Base-by-base conservation (phyloP, 2,888 invertebrate species). In the Drosophila peninsularis region DNA sequence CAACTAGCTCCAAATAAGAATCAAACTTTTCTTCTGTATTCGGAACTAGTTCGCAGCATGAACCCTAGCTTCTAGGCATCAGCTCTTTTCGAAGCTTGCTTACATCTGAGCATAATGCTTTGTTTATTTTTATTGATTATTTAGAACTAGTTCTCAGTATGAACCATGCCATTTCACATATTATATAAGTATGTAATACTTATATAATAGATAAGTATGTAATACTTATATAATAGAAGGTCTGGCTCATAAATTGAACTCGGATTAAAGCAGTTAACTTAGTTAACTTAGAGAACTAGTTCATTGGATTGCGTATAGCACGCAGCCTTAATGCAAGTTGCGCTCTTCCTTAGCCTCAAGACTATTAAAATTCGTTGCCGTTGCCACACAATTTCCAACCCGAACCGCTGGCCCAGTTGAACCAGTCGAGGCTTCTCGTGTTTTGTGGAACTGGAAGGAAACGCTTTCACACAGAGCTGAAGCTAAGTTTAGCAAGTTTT, bases 401-500 rank as follows among this genome's bases (percentile, higher is more conserved):
- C 47, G 47, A 47, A 32, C 32, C 17, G 13, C 4, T 47, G 32
- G 47, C 47, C 47, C 47, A 47, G 47, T 47, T 32, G 47, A 32
- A 47, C 47, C 47, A 47, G 47, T 47, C 17, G 30, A 47, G 30
- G 30, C 7, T 47, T 19, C 30, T 47, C 17, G 19, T 32, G 27
- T 5, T 47, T 32, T 32, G 47, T 32, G 47, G 47, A 32, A 47
- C 27, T 14, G 42, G 42, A 66, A 66, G 66, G 32, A 64, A 64
- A 66, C 67, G 53, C 64, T 66, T 53, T 42, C 67, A 54, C 54
- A 44, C n/a, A 30, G 17, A 65, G 27, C 24, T 24, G 37, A 44
- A 36, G 30, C 32, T 64, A 14, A n/a, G 17, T 24, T 32, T 30
- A 30, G 30, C 37, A 53, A 44, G 41, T 44, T 64, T 64, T 17